Evolutionary conservation across 2,888 invertebrate species (phyloP), one percentile per base, ranked within the genome.

Genomic region (Alentia gelatinosa): DNA sequence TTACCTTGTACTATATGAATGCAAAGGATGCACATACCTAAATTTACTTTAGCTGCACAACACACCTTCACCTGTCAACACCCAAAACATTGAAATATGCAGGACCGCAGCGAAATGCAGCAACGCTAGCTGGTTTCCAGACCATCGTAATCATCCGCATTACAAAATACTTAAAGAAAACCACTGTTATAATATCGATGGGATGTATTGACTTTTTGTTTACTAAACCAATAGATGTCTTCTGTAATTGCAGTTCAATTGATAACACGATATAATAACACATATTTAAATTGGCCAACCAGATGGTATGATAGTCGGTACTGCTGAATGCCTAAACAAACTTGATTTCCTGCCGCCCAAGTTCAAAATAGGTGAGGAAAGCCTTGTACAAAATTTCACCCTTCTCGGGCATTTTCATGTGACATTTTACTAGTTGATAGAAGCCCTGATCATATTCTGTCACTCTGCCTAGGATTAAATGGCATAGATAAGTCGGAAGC

Each of bases 281-380:
- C 19, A n/a, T 4, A 19, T 56, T 56, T 56, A 19, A 47, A 9
- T 56, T 56, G 56, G n/a, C 56, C 5, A 56, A 56, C n/a, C 1
- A 56, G 3, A 56, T 19, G 56, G 1, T n/a, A 9, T 1, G n/a
- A 1, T 1, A 56, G 19, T 37, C 33, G 15, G n/a, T 3, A 35
- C 75, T 75, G 75, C 75, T 75, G 75, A 7, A 7, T 1, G 30
- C 4, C 75, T 35, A 75, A 75, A 75, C 75, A 75, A 75, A 75
- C 7, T 30, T 30, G 7, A 68, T 33, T n/a, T 75, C 75, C 75
- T n/a, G 75, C 75, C 75, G 75, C 75, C 37, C 7, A 75, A 75
- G 75, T 75, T 75, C 75, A 37, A 75, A 75, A 75, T 19, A 75
- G 30, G 75, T 75, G n/a, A 30, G 75, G n/a, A 75, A n/a, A 75